These are phyloP conservation scores for Pycnonotus jocosus DNA, from an alignment of 2,113 vertebrate genomes.

Conservation along the genomic window DNA sequence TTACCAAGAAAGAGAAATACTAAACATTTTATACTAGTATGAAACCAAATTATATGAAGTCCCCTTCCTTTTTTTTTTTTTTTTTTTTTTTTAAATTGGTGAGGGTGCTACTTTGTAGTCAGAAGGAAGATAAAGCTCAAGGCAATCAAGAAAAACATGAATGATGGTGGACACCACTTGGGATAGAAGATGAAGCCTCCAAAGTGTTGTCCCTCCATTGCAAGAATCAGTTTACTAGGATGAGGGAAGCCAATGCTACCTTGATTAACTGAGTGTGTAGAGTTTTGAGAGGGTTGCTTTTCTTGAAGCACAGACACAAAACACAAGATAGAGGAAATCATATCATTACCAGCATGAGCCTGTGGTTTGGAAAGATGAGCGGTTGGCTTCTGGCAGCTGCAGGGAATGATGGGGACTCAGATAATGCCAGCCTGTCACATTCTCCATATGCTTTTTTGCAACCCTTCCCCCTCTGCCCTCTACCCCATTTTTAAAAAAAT, in stretches of 20 bases:
- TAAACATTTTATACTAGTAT: neutral
- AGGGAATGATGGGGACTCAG: conserved; percentile 68
- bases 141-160: neutral
- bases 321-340: conserved; percentile 48
- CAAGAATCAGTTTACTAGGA: neutral
- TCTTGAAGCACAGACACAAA: conserved; percentile 7
- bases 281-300: neutral
- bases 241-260: neutral
- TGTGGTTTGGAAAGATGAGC: conserved; percentile 70
- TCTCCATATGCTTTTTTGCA: neutral
- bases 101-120: neutral
- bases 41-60: neutral
- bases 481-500: neutral
- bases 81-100: neutral
- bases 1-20: neutral
- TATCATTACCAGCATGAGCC: conserved; percentile 50
- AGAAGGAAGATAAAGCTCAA: neutral
- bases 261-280: neutral
- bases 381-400: conserved; percentile 69
- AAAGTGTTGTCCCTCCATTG: neutral
- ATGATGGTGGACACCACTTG: neutral
- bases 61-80: neutral
- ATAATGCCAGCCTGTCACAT: conserved; percentile 5
- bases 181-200: neutral
- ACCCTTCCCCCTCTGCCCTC: neutral